Percentiles rank a stretch among this genome's conserved stretches.
These are phyloP conservation scores for Cherax quadricarinatus DNA, from an alignment of 1,140 invertebrate genomes.

Conservation along the genomic window DNA sequence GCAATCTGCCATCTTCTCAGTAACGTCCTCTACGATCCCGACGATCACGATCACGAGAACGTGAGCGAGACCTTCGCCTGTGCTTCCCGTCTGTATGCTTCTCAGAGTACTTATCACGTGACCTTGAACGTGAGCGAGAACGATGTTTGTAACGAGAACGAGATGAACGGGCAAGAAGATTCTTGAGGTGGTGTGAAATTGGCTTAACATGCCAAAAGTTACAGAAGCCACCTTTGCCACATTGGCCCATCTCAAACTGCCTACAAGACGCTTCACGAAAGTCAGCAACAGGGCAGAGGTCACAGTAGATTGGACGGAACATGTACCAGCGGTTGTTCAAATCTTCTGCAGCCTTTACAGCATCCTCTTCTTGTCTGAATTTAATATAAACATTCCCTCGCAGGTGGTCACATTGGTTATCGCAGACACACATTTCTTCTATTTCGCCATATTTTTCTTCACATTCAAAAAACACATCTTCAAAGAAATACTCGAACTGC, in stretches of 20 bases:
- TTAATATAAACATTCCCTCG: conserved; percentile 73
- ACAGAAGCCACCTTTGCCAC: conserved; percentile 73
- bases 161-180: conserved; percentile 67
- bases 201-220: conserved; percentile 73
- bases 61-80: conserved; percentile 63
- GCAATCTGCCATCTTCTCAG: conserved; percentile 33
- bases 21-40: conserved; percentile 71
- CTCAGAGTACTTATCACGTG: conserved; percentile 46
- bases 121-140: conserved; percentile 67
- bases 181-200: conserved; percentile 73
- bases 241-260: conserved; percentile 73
- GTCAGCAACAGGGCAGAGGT: conserved; percentile 72
- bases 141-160: conserved; percentile 68
- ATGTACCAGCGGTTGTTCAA: conserved; percentile 73
- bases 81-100: conserved; percentile 27
- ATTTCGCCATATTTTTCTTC: conserved; percentile 73
- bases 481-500: conserved; percentile 73
- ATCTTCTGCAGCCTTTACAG: conserved; percentile 72
- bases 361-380: conserved; percentile 72
- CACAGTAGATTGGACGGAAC: conserved; percentile 73
- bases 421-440: conserved; percentile 73
- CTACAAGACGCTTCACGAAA: conserved; percentile 72
- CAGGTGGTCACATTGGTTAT: conserved; percentile 72
- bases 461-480: conserved; percentile 73
- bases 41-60: conserved; percentile 71